A percentile compares a stretch with the other conserved stretches of the same genome.
phyloP scores from a whole-genome alignment of 2,797 vertebrate genomes.

The Chromobotia macracanthus region DNA sequence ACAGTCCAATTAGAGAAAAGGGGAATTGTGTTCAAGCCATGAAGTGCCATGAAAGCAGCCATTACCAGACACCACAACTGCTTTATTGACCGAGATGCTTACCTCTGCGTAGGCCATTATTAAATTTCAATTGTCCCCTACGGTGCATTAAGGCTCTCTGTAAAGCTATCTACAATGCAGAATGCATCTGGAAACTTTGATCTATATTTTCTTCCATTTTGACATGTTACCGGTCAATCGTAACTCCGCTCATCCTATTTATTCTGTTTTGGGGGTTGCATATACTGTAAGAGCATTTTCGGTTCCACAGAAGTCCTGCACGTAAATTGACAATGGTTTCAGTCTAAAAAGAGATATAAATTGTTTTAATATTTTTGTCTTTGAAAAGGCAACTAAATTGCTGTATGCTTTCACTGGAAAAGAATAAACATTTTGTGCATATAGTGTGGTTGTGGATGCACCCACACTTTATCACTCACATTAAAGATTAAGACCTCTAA shows the following conservation, averaged over 20 bases:
- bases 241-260: not conserved
- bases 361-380: too few species aligned
- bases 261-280: not conserved
- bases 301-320: not conserved
- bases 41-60: constrained; percentile 66
- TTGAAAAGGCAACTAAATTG: not conserved
- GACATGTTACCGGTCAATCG: not conserved
- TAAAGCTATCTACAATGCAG: constrained; percentile 18
- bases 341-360: too few species aligned
- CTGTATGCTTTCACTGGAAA: not conserved
- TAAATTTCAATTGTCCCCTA: constrained; percentile 32
- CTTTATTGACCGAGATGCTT: constrained; percentile 39
- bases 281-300: not conserved
- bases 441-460: not conserved
- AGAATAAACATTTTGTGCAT: constrained; percentile 26
- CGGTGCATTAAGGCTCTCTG: constrained; percentile 31
- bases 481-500: constrained; percentile 50
- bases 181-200: constrained; percentile 25
- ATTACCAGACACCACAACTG: constrained; percentile 41
- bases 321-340: not conserved
- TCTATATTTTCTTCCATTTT: constrained; percentile 18
- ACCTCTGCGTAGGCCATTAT: constrained; percentile 29
- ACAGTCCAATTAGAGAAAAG: constrained; percentile 59
- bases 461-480: constrained; percentile 43
- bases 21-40: constrained; percentile 66